phyloP scores from a whole-genome alignment of 2,888 invertebrate species.

The Brenthis hecate region DNA sequence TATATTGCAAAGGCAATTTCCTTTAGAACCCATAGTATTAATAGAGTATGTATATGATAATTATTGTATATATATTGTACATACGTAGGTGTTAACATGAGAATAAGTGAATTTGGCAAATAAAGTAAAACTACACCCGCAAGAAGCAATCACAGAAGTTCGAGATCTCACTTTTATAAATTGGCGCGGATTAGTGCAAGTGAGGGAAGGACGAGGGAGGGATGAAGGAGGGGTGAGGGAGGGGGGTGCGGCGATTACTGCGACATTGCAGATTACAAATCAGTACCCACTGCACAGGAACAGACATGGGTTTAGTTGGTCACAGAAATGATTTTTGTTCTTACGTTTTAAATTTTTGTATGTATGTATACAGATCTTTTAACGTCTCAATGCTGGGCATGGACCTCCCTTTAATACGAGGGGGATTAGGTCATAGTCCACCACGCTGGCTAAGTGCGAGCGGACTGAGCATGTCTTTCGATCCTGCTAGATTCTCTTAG shows the following conservation, averaged over 20 bases:
- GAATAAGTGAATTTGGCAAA: slow-evolving; percentile 7
- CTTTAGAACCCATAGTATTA: too few relatives aligned
- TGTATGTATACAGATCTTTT: too few relatives aligned
- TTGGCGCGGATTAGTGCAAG: slow-evolving; percentile 20
- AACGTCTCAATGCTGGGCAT: too few relatives aligned
- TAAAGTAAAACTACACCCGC: slow-evolving; percentile 15
- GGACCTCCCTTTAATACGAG: too few relatives aligned
- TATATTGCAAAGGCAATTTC: too few relatives aligned
- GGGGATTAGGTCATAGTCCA: too few relatives aligned
- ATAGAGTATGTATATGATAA: too few relatives aligned
- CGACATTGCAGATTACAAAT: slow-evolving; percentile 26
- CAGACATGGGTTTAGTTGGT: neutral
- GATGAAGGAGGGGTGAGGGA: neutral
- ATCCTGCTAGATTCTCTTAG: too few relatives aligned
- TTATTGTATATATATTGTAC: too few relatives aligned
- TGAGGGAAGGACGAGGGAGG: neutral
- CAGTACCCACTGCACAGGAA: slow-evolving; percentile 7
- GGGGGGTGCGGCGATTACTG: slow-evolving; percentile 20
- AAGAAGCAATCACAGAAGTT: slow-evolving; percentile 28
- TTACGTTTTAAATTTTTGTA: neutral
- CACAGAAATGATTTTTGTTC: neutral
- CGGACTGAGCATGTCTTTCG: too few relatives aligned
- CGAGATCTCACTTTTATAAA: slow-evolving; percentile 30
- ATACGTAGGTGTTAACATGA: neutral
- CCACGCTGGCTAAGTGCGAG: too few relatives aligned